Base-by-base conservation (phyloP, 2,888 invertebrate genomes). In the Tachina lurida region DNA sequence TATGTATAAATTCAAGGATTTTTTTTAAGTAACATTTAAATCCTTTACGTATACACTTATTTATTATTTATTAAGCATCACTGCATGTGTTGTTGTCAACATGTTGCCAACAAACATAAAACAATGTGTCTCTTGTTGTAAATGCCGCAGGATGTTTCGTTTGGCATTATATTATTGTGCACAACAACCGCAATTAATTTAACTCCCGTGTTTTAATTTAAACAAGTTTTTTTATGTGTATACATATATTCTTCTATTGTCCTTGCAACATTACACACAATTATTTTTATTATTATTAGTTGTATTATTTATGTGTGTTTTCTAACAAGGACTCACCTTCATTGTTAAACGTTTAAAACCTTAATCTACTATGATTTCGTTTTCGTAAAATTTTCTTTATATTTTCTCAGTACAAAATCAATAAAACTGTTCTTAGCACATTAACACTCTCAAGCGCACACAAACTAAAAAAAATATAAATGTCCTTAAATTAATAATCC, bases 301-400 rank as follows among this genome's bases (percentile, higher is more conserved):
- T 15, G 0, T 12, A 39, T 49, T 41, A 65, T 31, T 83, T 71
- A 74, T 65, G n/a, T 31, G 19, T 17, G 39, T 67, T 4, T 3
- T 19, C 0, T 17, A 19, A 41, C 58, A 75, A 87, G 77, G 87
- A 88, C 89, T 89, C 89, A 89, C 89, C 89, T 89, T 89, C 89
- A 89, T 89, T 78, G 77, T 87, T 79, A 82, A 87, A 87, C 77
- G 71, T 85, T 85, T 68, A 13, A n/a, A n/a, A 15, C 12, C 17
- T 67, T 3, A 39, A 9, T 49, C n/a, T 49, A 49, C 13, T 68
- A 70, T 0, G 7, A 49, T 41, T 47, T 77, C 5, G 52, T 65
- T 73, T 62, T 41, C 15, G 2, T 12, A 31, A 54, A 45, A 45
- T 65, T 73, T 41, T 47, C 75, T 70, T 52, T 17, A 19, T 13